Evolutionary conservation across 2,797 vertebrate species (phyloP), one percentile per base, ranked within the genome.

Genomic region (Melanogrammus aeglefinus): DNA sequence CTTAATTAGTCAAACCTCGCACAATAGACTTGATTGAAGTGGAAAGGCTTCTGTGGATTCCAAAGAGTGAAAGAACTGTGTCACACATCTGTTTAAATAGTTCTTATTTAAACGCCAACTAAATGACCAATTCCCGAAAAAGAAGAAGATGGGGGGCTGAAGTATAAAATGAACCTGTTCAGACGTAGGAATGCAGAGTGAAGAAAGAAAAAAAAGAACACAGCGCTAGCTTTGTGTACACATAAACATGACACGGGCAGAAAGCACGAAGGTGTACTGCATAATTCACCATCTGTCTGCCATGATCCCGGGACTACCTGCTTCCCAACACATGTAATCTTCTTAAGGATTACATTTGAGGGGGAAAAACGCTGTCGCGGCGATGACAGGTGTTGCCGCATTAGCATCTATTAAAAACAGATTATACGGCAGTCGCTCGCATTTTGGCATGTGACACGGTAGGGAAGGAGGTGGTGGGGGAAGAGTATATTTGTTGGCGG

Each of bases 251-350:
- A 33, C 10, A 24, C 10, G 63, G 63, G 24, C 21, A 66, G 24
- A 66, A 66, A 88, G 81, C 94, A 94, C 86, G 18, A 21, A 73
- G 78, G 81, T 84, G 92, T 51, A 69, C 80, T 70, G 74, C 82
- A 73, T 84, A 84, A 90, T 82, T 89, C 84, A 80, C 75, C 93
- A 95, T 93, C 83, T 85, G 89, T 89, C 88, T 84, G 87, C 88
- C 96, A 95, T 96, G 95, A 95, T 95, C 96, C 93, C 94, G 94
- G 95, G 94, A 95, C 92, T 98, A 97, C 96, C 96, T 97, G 94
- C 96, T 96, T 14, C 96, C 95, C 95, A 96, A 96, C 95, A 95
- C 93, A 93, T 95, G 93, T 97, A 97, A 97, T 97, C 96, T 96
- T 88, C 84, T 96, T 96, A 95, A 47, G 87, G 95, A 94, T 96